Base-by-base conservation (phyloP, 2,113 vertebrate genomes). In the Neofelis nebulosa region DNA sequence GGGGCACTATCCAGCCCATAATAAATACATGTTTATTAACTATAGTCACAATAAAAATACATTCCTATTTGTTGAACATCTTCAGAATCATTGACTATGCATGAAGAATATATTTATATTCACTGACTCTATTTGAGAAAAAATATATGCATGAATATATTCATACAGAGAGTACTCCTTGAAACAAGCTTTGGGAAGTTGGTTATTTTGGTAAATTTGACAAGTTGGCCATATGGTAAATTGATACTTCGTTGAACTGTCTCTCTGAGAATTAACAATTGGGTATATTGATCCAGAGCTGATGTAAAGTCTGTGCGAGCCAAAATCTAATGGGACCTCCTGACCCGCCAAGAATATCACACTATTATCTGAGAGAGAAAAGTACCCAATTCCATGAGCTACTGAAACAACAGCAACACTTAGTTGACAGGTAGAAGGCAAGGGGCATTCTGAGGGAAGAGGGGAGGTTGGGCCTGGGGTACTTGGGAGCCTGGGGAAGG, bases 141-240 rank as follows among this genome's bases (percentile, higher is more conserved):
- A 88, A 93, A 95, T 65, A 83, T 12, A 65, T 66, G 68, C 76
- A 79, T 19, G 76, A 86, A 63, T 52, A 74, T 95, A 86, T 68
- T 85, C 38, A 63, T 25, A 57, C 33, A 86, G 55, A 55, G 74
- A 91, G 4, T 57, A 78, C 31, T 88, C 78, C 68, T 68, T 95
- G 55, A 91, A 92, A 93, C 18, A 89, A 94, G 55, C 57, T 89
- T 91, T 36, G 36, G 80, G 66, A 84, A 95, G 89, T 78, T 87
- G 86, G 66, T 79, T 92, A 50, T 91, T 88, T 89, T n/a, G 19
- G 79, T 69, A 81, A 74, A 78, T 65, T 92, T 89, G 89, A 79
- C 52, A 96, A 89, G 48, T 31, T 91, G 88, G 52, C 61, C 88
- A n/a, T 68, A 84, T 65, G 52, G 91, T 50, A 31, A 91, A 50